Evolutionary conservation across 2,797 vertebrate genomes (phyloP).

Genomic region (Onychomys arenicola): DNA sequence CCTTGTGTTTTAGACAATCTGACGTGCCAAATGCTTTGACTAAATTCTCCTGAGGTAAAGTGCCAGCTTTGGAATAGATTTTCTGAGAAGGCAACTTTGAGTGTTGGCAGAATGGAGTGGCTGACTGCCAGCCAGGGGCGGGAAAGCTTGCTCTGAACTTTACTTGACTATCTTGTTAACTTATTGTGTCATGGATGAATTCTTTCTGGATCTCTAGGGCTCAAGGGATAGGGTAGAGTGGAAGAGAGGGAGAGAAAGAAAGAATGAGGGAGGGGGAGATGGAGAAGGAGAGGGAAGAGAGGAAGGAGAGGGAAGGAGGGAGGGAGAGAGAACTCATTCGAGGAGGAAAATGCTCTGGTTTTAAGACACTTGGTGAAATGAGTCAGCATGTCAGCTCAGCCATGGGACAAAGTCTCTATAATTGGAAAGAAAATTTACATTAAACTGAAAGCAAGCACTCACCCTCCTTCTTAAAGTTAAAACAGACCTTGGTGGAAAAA

Average conservation of each 20-base stretch:
- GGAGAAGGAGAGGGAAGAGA: not conserved
- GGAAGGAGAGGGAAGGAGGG: not conserved
- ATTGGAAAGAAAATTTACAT: constrained; percentile 50
- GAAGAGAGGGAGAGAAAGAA: too few relatives aligned
- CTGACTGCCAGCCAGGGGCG: constrained; percentile 67
- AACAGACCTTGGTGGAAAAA: constrained; percentile 49
- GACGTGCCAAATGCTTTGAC: constrained; percentile 76
- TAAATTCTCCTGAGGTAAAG: constrained; percentile 80
- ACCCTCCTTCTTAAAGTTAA: constrained; percentile 65
- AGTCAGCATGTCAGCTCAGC: constrained; percentile 76
- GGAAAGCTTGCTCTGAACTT: constrained; percentile 74
- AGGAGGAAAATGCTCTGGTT: constrained; percentile 46
- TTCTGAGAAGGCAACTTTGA: constrained; percentile 76
- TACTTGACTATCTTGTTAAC: constrained; percentile 73
- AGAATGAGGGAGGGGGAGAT: not conserved
- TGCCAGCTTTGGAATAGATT: constrained; percentile 73
- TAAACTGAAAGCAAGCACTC: constrained; percentile 64
- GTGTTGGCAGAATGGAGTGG: constrained; percentile 69
- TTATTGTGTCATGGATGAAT: constrained; percentile 68
- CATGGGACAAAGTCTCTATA: constrained; percentile 75
- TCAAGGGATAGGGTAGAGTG: not conserved
- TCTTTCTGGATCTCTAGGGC: constrained; percentile 43
- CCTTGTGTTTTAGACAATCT: constrained; percentile 79
- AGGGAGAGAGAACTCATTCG: constrained; percentile 45
- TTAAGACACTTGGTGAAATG: constrained; percentile 69